Evolutionary conservation across 2,888 invertebrate genomes (phyloP).

Genomic region (Melipona beecheii): DNA sequence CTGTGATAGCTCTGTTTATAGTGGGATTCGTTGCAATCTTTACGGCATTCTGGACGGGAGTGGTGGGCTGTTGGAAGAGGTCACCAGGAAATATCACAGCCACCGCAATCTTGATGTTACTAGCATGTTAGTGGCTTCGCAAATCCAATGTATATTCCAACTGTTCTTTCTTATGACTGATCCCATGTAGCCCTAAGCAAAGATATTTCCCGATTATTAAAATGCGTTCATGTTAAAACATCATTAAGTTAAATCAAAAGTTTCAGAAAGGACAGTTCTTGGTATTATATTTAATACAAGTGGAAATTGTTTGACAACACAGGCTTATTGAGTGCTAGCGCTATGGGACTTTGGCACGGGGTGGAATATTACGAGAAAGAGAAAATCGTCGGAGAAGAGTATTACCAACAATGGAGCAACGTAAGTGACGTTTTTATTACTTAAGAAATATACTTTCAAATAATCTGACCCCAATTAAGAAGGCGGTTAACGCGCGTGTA

Average conservation of each 20-base stretch:
- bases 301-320: slow-evolving; percentile 21
- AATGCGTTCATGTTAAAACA: background rate
- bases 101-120: slow-evolving; percentile 95
- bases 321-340: slow-evolving; percentile 96
- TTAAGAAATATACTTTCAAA: background rate
- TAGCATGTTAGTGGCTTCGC: slow-evolving; percentile 89
- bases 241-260: background rate
- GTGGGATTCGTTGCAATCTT: slow-evolving; percentile 96
- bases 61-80: slow-evolving; percentile 98
- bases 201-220: background rate
- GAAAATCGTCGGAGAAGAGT: slow-evolving; percentile 96
- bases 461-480: background rate
- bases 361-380: slow-evolving; percentile 98
- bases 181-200: background rate
- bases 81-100: slow-evolving; percentile 97
- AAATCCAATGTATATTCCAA: background rate
- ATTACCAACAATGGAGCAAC: slow-evolving; percentile 95
- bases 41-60: slow-evolving; percentile 97
- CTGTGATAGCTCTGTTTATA: slow-evolving; percentile 96
- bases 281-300: background rate
- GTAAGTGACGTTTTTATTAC: slow-evolving; percentile 85
- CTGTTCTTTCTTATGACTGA: background rate
- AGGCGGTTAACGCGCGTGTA: background rate
- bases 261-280: background rate
- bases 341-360: slow-evolving; percentile 98